These are phyloP conservation scores for Lithosia quadra DNA, from an alignment of 2,888 invertebrate species.

Conservation along the genomic window DNA sequence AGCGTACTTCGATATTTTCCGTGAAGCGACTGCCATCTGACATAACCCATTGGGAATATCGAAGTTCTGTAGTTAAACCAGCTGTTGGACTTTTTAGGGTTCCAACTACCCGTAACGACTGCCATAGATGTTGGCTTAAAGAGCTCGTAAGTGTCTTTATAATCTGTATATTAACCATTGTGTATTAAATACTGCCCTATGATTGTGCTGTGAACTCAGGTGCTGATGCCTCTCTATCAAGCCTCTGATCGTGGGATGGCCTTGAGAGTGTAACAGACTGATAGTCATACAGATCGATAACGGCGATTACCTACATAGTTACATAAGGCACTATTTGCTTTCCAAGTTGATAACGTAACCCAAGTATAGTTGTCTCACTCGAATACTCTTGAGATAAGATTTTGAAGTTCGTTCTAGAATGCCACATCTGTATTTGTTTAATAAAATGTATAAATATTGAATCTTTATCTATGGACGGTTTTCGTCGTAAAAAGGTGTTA, in stretches of 20 bases:
- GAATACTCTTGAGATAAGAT: slow-evolving; percentile 33
- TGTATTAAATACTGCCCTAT: neutral
- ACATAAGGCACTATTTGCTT: slow-evolving; percentile 38
- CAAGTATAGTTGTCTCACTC: slow-evolving; percentile 30
- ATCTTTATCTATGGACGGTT: slow-evolving; percentile 29
- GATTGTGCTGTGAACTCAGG: neutral
- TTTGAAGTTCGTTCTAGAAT: slow-evolving; percentile 45
- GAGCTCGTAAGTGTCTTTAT: no score
- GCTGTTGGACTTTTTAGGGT: no score
- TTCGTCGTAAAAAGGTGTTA: slow-evolving; percentile 22
- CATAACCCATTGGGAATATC: no score
- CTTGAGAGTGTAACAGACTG: slow-evolving; percentile 34
- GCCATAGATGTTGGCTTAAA: no score
- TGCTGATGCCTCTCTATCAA: neutral
- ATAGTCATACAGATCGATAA: slow-evolving; percentile 35
- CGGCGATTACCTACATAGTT: slow-evolving; percentile 39
- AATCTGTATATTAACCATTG: slow-evolving; percentile 10
- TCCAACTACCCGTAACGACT: no score
- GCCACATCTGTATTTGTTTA: slow-evolving; percentile 34
- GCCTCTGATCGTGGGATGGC: slow-evolving; percentile 15
- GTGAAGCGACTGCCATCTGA: no score
- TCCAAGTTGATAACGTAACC: slow-evolving; percentile 35
- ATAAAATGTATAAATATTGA: slow-evolving; percentile 36
- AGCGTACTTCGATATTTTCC: no score
- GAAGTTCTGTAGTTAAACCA: no score